phyloP scores from a whole-genome alignment of 1,140 invertebrate genomes.

The Cyrtorhinus lividipennis region DNA sequence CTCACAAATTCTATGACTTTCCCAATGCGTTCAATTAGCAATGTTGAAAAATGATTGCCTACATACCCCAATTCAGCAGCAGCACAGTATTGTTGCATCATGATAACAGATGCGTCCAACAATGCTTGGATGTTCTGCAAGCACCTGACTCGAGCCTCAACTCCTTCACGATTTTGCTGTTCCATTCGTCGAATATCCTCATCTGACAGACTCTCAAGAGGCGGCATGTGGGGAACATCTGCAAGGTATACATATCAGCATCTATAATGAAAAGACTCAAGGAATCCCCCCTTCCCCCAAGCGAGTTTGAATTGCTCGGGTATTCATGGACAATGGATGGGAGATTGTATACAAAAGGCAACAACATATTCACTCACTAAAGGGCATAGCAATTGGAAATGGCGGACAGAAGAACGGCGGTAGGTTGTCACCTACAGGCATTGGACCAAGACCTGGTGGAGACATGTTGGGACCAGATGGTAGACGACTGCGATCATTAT shows the following conservation, averaged over 20 bases:
- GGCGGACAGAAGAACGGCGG: conserved; percentile 39
- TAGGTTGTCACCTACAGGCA: not conserved
- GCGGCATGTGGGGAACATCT: conserved; percentile 46
- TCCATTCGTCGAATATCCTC: conserved; percentile 82
- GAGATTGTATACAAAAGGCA: too few relatives aligned
- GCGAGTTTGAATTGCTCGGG: too few relatives aligned
- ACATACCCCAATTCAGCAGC: conserved; percentile 40
- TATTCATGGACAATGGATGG: too few relatives aligned
- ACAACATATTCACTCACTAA: conserved; percentile 25
- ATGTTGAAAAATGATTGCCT: conserved; percentile 1
- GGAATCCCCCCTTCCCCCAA: too few relatives aligned
- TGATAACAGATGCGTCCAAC: conserved; percentile 70
- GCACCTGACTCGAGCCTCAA: conserved; percentile 78
- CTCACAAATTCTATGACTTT: too few relatives aligned
- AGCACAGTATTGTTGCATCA: conserved; percentile 77
- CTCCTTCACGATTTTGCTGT: conserved; percentile 64
- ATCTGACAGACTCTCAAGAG: conserved; percentile 52
- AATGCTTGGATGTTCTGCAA: conserved; percentile 73
- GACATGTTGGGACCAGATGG: not conserved
- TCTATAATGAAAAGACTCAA: too few relatives aligned
- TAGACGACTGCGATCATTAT: not conserved
- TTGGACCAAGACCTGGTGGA: not conserved
- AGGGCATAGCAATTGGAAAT: conserved; percentile 35
- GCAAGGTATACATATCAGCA: conserved; percentile 14
- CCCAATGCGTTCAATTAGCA: too few relatives aligned